These are phyloP conservation scores for Chiloscyllium punctatum DNA, from an alignment of 2,797 vertebrate genomes.

Conservation along the genomic window DNA sequence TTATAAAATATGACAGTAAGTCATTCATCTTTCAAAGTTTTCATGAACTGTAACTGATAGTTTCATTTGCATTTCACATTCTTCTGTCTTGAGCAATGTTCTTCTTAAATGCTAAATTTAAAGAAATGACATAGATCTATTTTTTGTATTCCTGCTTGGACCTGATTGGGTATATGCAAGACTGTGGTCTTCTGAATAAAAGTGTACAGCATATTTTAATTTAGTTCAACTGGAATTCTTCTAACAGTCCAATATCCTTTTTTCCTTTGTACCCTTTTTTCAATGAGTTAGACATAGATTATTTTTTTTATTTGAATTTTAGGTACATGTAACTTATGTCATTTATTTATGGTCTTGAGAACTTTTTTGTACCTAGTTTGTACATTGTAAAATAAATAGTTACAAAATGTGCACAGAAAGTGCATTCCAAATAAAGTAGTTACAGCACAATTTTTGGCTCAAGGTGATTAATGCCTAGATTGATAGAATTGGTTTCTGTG, in stretches of 20 bases:
- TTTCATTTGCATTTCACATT: conserved; percentile 63
- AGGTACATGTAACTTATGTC: conserved; percentile 99
- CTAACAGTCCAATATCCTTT: conserved; percentile 61
- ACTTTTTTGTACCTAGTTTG: conserved; percentile 97
- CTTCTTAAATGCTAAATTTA: conserved; percentile 65
- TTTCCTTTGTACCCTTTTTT: conserved; percentile 61
- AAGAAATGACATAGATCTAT: conserved; percentile 65
- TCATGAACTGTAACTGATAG: neutral
- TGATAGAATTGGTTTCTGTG: neutral
- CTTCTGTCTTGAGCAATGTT: conserved; percentile 65
- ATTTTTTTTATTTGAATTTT: conserved; percentile 71
- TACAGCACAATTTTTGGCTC: conserved; percentile 55
- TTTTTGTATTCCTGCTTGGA: conserved; percentile 78
- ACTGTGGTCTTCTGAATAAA: conserved; percentile 71
- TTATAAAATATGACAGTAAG: conserved; percentile 38
- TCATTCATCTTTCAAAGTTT: conserved; percentile 42
- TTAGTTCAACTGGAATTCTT: conserved; percentile 69
- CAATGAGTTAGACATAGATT: conserved; percentile 74
- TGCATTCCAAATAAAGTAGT: conserved; percentile 98
- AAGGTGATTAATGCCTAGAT: neutral
- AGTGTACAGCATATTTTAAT: conserved; percentile 81
- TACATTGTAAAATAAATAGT: conserved; percentile 98
- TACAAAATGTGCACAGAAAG: conserved; percentile 59
- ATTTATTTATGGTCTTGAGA: conserved; percentile 96
- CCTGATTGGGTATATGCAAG: conserved; percentile 86